phyloP scores from a whole-genome alignment of 2,888 invertebrate genomes.

The Acrobasis suavella region DNA sequence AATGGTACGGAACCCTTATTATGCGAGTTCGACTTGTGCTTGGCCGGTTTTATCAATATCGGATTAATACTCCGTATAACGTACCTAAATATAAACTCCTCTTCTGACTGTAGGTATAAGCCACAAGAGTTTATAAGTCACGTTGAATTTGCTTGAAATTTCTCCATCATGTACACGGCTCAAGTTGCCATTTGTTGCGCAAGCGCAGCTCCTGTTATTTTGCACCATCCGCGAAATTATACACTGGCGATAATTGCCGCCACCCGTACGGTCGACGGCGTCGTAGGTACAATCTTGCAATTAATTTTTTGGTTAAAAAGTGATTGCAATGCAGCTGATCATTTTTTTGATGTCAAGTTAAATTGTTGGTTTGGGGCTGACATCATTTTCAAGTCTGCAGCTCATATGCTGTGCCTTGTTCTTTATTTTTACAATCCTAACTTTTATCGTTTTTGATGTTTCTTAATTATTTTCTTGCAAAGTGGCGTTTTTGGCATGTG shows the following conservation, averaged over 20 bases:
- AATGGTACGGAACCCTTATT: too few species aligned
- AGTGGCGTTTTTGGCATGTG: too few species aligned
- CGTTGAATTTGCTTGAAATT: not conserved
- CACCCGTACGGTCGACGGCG: conserved; percentile 43
- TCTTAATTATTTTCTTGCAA: not conserved
- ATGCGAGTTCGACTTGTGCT: too few species aligned
- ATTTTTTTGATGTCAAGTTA: conserved; percentile 32
- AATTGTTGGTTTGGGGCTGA: conserved; percentile 29
- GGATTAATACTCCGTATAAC: too few species aligned
- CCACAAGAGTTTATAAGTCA: too few species aligned
- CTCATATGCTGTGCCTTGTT: conserved; percentile 11
- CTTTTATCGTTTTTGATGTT: not conserved
- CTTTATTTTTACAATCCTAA: not conserved
- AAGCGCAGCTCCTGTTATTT: conserved; percentile 71
- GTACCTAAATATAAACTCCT: too few species aligned
- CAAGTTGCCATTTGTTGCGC: conserved; percentile 57
- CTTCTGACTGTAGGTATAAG: too few species aligned
- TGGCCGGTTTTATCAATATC: too few species aligned
- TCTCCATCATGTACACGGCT: conserved; percentile 28
- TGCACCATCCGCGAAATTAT: conserved; percentile 69
- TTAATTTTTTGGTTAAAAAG: conserved; percentile 33
- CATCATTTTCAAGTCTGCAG: conserved; percentile 30
- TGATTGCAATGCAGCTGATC: conserved; percentile 38
- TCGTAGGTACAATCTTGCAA: conserved; percentile 39
- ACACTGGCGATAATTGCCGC: conserved; percentile 60